phyloP scores from a whole-genome alignment of 2,888 invertebrate species.

The Hermaeophaga mercurialis region DNA sequence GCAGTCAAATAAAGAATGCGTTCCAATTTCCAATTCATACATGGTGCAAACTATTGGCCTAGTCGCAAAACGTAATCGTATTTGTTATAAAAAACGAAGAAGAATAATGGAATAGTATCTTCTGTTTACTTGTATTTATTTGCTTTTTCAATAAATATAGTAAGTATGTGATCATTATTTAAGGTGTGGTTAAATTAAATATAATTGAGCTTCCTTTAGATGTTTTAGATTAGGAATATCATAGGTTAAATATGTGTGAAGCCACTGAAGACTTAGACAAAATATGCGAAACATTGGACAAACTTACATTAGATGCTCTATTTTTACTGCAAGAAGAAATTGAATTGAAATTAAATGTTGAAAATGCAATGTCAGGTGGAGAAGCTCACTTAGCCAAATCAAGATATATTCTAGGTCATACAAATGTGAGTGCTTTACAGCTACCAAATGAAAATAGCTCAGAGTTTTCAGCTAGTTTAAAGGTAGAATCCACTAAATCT shows the following conservation, averaged over 20 bases:
- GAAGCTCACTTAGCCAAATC: conserved; percentile 77
- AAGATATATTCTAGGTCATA: conserved; percentile 79
- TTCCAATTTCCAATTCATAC: too few species aligned
- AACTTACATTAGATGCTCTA: conserved; percentile 70
- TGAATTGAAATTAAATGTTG: conserved; percentile 69
- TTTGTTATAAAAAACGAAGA: too few species aligned
- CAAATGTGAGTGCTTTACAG: conserved; percentile 70
- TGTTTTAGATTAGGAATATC: not conserved
- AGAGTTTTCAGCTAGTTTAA: conserved; percentile 59
- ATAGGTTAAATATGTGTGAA: conserved; percentile 33
- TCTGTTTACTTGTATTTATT: too few species aligned
- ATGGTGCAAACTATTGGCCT: too few species aligned
- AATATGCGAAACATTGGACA: conserved; percentile 69
- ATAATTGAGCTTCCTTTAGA: too few species aligned
- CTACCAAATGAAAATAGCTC: conserved; percentile 69
- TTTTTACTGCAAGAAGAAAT: conserved; percentile 77
- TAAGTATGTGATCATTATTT: too few species aligned
- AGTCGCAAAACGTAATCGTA: too few species aligned
- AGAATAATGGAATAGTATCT: too few species aligned
- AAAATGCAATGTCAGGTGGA: conserved; percentile 71
- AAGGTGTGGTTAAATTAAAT: too few species aligned
- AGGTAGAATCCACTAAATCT: conserved; percentile 54
- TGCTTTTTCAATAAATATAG: too few species aligned
- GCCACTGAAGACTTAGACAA: conserved; percentile 51
- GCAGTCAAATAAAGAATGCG: too few species aligned